Base-by-base conservation (phyloP, 2,888 invertebrate species). In the Ischnura elegans region DNA sequence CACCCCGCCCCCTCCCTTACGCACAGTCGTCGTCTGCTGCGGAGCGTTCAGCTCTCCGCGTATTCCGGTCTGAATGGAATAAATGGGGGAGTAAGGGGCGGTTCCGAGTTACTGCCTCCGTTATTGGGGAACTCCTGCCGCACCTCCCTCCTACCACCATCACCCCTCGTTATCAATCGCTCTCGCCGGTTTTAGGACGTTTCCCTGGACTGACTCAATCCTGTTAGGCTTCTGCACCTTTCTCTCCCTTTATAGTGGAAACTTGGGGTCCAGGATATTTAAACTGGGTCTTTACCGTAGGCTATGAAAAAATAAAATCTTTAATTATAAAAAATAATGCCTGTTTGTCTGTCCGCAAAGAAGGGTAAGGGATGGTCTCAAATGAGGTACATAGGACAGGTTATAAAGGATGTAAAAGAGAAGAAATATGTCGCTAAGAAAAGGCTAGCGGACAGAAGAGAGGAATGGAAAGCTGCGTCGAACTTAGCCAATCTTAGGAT, bases 41-140 rank as follows among this genome's bases (percentile, higher is more conserved):
- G 29, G 25, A 2, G 61, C 19, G 61, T 61, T 61, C 25, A n/a
- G 36, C 10, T 29, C 76, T 36, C 76, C 36, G 76, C 76, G 76
- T 76, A 76, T 76, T 76, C 36, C 76, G 76, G 76, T 29, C 36
- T 76, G 76, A 76, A 76, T 76, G 76, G 36, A 76, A 76, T 76
- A 76, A 76, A 76, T 76, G 76, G 76, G 76, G 76, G 76, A 76
- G 29, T 29, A 76, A n/a, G 76, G 76, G 76, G 36, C 36, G 36
- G 36, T 3, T 16, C 21, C 16, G 61, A 25, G 61, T 19, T 61
- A 25, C 61, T 25, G 5, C 61, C 61, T 5, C 61, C 19, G 5
- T 25, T 21, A 3, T 76, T 8, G 10, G 76, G 29, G 36, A 36
- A 16, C 76, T 10, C 76, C 2, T 0, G 13, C 36, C 76, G 4